Evolutionary conservation across 2,888 invertebrate genomes (phyloP), one percentile per base, ranked within the genome.

Genomic region (Julus scanicus): DNA sequence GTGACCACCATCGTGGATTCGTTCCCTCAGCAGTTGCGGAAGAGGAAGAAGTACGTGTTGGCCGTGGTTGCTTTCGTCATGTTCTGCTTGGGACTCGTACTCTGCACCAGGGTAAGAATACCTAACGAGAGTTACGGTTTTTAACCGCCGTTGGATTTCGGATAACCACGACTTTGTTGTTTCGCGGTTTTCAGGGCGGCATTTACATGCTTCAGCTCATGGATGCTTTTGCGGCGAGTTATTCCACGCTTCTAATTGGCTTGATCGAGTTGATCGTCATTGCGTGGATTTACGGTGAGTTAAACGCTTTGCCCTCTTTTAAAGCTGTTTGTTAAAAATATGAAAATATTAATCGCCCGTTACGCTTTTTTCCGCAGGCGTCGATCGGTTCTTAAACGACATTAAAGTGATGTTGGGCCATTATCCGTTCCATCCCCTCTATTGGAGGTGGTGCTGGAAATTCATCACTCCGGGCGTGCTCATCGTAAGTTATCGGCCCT

Each of bases 151-250:
- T n/a, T n/a, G n/a, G n/a, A n/a, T n/a, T n/a, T n/a, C n/a, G n/a
- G n/a, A n/a, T n/a, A n/a, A n/a, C n/a, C n/a, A n/a, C n/a, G n/a
- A n/a, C n/a, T n/a, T n/a, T n/a, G n/a, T n/a, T n/a, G n/a, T n/a
- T n/a, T n/a, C n/a, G n/a, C n/a, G n/a, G n/a, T n/a, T 86, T 86
- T 44, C 93, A 94, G 90, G 95, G 95, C 5, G 96, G 96, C 15
- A 94, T 96, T 88, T 96, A 95, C 91, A 92, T 96, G 90, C 95
- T 96, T 91, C 95, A 95, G 8, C 91, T 96, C 88, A 93, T 96
- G 92, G 95, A 96, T 92, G 95, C 95, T 94, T 95, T 96, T 92
- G 95, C 95, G 0, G 95, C 95, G 13, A 95, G 95, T 1, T 96
- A 95, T 95, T 95, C 95, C 29, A 94, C 96, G 88, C 92, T 96